Conservation (phyloP, 2,113 vertebrate genomes). For the Macrotus californicus region DNA sequence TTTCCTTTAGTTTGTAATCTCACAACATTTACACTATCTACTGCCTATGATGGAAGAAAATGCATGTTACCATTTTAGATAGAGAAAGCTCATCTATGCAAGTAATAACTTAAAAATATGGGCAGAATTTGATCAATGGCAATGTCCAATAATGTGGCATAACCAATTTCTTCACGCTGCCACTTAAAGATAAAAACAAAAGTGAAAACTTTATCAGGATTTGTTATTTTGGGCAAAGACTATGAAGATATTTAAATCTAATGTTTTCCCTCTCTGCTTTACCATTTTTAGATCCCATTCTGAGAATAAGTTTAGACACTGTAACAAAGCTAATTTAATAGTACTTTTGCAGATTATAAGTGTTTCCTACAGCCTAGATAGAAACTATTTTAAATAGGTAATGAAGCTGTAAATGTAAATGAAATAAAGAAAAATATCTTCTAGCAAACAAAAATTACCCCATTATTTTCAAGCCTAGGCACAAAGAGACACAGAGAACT, state of each 20-base stretch:
- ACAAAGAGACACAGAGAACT: background rate
- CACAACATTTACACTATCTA: background rate
- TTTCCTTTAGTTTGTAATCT: background rate
- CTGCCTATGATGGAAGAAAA: background rate
- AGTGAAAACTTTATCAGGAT: background rate
- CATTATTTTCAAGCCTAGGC: slow-evolving; percentile 28
- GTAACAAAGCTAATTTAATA: slow-evolving; percentile 26
- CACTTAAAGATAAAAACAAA: background rate
- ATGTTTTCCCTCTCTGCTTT: background rate
- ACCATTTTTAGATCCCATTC: slow-evolving; percentile 2
- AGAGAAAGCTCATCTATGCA: background rate
- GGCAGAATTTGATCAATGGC: background rate
- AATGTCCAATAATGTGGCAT: background rate
- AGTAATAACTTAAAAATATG: background rate
- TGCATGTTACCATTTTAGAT: background rate
- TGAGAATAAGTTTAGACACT: background rate
- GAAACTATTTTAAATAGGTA: slow-evolving; percentile 50
- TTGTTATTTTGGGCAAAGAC: background rate
- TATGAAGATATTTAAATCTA: background rate
- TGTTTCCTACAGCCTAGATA: background rate
- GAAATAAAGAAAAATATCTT: slow-evolving; percentile 38
- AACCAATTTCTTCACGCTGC: background rate
- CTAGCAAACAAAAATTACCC: slow-evolving; percentile 15
- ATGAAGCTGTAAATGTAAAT: slow-evolving; percentile 43
- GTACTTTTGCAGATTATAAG: background rate